These are phyloP conservation scores for Diceros bicornis DNA, from an alignment of 2,797 vertebrate genomes.

Conservation along the genomic window DNA sequence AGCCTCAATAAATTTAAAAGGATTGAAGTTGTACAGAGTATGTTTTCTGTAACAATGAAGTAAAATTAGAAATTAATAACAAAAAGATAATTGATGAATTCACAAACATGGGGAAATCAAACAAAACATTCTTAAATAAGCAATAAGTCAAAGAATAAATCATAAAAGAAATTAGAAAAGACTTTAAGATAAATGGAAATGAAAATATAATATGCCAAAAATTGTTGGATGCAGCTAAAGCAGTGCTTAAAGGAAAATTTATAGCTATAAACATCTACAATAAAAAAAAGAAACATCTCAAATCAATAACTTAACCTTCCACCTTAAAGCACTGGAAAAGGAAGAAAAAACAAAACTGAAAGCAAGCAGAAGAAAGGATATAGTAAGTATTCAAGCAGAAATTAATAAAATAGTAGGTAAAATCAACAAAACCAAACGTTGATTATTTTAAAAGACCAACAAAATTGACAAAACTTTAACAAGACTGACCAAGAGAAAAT, in stretches of 20 bases:
- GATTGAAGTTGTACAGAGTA: not conserved
- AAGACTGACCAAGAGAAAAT: too few relatives aligned
- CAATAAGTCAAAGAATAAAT: too few relatives aligned
- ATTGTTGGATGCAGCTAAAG: too few relatives aligned
- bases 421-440: too few relatives aligned
- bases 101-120: not conserved
- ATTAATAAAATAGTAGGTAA: too few relatives aligned
- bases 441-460: too few relatives aligned
- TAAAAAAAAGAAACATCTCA: not conserved
- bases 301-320: not conserved
- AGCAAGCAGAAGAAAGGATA: not conserved
- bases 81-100: not conserved
- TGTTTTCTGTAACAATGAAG: not conserved
- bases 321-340: not conserved
- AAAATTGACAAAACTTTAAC: too few relatives aligned
- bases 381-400: not conserved
- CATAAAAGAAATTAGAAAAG: too few relatives aligned
- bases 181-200: too few relatives aligned
- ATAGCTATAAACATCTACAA: too few relatives aligned
- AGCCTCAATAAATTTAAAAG: not conserved
- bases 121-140: not conserved
- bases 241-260: too few relatives aligned
- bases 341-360: not conserved
- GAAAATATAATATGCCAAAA: too few relatives aligned
- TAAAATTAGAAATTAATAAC: not conserved